Percentiles rank a stretch among this genome's conserved stretches.
These are phyloP conservation scores for Diplogasteroides magnus DNA, from an alignment of 1,140 invertebrate genomes.

Conservation along the genomic window DNA sequence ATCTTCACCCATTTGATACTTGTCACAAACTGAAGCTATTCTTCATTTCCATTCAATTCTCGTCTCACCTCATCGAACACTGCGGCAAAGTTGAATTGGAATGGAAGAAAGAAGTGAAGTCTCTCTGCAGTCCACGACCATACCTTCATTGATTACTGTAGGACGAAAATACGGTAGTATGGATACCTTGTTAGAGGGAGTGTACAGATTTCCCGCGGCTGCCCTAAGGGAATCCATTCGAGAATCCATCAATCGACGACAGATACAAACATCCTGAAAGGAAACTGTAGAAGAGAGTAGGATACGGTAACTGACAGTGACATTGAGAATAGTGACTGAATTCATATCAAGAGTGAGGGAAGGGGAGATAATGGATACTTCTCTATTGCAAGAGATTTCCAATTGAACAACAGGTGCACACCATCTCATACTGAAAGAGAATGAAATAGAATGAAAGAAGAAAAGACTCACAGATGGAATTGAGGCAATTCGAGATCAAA, in stretches of 20 bases:
- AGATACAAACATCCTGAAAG: constrained; percentile 28
- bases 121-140: constrained; percentile 66
- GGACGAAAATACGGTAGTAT: background rate
- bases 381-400: background rate
- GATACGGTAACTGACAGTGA: background rate
- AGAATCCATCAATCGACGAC: constrained; percentile 22
- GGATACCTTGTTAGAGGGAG: constrained; percentile 39
- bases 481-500: background rate
- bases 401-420: constrained; percentile 14
- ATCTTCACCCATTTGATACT: constrained; percentile 87
- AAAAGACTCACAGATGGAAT: background rate
- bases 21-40: constrained; percentile 61
- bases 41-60: constrained; percentile 8
- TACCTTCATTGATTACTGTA: constrained; percentile 2
- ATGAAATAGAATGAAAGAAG: background rate
- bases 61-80: constrained; percentile 76
- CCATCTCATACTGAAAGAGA: constrained; percentile 31
- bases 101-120: constrained; percentile 76
- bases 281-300: background rate
- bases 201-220: constrained; percentile 34
- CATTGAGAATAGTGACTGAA: background rate
- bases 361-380: background rate
- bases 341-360: background rate
- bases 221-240: constrained; percentile 37
- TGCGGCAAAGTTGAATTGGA: constrained; percentile 85